Evolutionary conservation across 2,888 invertebrate genomes (phyloP).

Genomic region (Steromphala cineraria): DNA sequence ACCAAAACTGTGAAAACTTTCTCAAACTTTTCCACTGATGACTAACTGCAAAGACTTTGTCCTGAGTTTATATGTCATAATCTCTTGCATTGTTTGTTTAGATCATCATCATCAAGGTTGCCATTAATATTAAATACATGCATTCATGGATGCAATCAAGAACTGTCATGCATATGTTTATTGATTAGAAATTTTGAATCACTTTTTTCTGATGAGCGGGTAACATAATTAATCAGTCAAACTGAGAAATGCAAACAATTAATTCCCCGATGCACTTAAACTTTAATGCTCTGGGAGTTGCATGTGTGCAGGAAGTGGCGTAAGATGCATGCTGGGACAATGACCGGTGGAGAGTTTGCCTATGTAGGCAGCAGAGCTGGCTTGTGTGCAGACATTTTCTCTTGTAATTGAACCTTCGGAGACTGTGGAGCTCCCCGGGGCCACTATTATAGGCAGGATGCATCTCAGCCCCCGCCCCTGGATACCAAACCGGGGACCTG

Average conservation of each 20-base stretch:
- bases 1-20: too few species aligned
- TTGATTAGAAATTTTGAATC: too few species aligned
- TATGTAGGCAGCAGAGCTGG: not conserved
- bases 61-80: too few species aligned
- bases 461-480: not conserved
- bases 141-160: too few species aligned
- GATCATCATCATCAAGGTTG: too few species aligned
- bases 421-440: conserved; percentile 8
- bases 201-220: too few species aligned
- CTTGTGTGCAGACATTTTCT: conserved; percentile 19
- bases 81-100: too few species aligned
- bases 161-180: too few species aligned
- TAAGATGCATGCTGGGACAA: not conserved
- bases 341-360: not conserved
- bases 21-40: too few species aligned
- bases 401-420: conserved; percentile 18
- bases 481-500: conserved; percentile 24
- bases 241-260: not conserved
- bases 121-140: too few species aligned
- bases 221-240: too few species aligned
- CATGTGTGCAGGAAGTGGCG: not conserved
- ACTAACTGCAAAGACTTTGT: too few species aligned
- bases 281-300: not conserved
- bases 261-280: not conserved
- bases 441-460: conserved; percentile 19